Conservation (phyloP, 1,140 invertebrate species). For the Zaprionus gabonicus region DNA sequence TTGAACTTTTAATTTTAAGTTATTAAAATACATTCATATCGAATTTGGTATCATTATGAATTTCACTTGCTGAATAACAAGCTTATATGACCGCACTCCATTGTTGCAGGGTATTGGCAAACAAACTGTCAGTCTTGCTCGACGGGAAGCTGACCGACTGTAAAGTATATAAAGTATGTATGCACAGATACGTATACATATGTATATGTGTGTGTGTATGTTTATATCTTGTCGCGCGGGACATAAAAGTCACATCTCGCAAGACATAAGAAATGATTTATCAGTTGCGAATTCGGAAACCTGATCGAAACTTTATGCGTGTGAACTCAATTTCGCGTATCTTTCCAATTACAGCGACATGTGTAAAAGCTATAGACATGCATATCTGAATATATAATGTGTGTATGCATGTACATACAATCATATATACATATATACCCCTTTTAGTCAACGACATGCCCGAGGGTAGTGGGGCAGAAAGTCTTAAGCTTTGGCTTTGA, state of each 20-base stretch:
- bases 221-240: not conserved
- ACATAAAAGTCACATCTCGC: not conserved
- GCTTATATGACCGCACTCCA: no score
- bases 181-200: no score
- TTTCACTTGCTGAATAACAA: not conserved
- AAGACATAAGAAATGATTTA: not conserved
- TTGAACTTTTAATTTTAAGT: no score
- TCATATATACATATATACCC: not conserved
- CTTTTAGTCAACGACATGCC: not conserved
- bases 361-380: not conserved
- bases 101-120: not conserved
- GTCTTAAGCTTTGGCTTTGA: constrained; percentile 25
- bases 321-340: not conserved
- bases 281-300: not conserved
- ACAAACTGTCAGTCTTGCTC: not conserved
- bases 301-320: not conserved
- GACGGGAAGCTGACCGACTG: not conserved
- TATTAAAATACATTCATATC: no score
- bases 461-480: not conserved
- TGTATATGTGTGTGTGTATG: no score
- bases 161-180: not conserved
- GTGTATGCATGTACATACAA: no score
- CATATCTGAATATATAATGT: not conserved
- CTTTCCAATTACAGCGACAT: constrained; percentile 1
- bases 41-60: no score